Evolutionary conservation across 2,888 invertebrate species (phyloP).

Genomic region (Phania funesta): DNA sequence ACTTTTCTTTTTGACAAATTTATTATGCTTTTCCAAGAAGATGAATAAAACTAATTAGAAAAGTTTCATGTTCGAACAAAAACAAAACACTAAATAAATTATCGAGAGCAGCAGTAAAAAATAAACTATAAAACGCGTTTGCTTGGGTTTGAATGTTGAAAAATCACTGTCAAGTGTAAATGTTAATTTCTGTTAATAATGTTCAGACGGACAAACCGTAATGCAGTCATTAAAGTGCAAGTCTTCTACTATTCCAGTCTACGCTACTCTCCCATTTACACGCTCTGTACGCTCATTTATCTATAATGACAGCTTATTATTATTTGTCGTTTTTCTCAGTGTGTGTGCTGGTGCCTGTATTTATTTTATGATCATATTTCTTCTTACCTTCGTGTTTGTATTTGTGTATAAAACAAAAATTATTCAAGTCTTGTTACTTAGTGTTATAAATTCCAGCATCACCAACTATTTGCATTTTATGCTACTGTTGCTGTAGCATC

Average conservation of each 20-base stretch:
- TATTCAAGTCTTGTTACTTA: conserved; percentile 38
- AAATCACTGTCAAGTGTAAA: conserved; percentile 72
- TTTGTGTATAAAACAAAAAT: conserved; percentile 31
- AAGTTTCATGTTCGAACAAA: conserved; percentile 16
- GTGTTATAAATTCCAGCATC: conserved; percentile 40
- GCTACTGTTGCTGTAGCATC: conserved; percentile 25
- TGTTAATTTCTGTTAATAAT: conserved; percentile 51
- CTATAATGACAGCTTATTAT: background rate
- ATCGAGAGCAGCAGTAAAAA: background rate
- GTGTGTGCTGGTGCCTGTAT: background rate
- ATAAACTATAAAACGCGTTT: conserved; percentile 37
- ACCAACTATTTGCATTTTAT: conserved; percentile 15
- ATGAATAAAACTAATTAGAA: conserved; percentile 35
- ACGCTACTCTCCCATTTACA: background rate
- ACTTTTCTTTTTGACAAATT: background rate
- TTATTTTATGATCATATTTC: background rate
- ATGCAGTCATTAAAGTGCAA: background rate
- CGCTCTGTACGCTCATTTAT: background rate
- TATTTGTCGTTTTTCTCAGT: background rate
- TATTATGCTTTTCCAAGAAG: conserved; percentile 4
- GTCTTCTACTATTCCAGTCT: too few species aligned
- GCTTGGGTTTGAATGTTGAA: conserved; percentile 63
- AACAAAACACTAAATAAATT: background rate
- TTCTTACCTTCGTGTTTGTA: background rate
- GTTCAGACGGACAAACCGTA: background rate